These are phyloP conservation scores for Tiaroga cobitis DNA, from an alignment of 2,797 vertebrate species.

Conservation along the genomic window DNA sequence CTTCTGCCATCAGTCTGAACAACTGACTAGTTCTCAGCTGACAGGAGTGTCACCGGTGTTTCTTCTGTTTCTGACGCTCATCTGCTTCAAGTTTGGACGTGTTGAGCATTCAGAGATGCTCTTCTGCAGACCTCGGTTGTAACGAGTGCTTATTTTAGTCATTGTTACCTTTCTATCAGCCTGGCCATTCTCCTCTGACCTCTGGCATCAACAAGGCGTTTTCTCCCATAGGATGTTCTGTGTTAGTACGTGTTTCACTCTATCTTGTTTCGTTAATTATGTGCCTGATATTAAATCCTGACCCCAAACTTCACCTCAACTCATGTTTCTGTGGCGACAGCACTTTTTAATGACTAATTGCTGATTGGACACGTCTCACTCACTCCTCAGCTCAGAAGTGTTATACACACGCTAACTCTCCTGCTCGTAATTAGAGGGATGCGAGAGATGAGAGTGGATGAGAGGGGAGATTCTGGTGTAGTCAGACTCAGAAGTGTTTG, in stretches of 20 bases:
- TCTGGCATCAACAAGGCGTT: too few relatives aligned
- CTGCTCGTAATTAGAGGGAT: background rate
- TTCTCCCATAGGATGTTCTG: background rate
- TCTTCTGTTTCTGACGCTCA: background rate
- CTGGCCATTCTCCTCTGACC: background rate
- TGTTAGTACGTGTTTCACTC: background rate
- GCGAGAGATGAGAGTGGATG: background rate
- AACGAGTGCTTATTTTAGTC: background rate
- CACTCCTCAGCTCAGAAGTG: background rate
- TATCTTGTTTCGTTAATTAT: slow-evolving; percentile 18
- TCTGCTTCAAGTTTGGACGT: background rate
- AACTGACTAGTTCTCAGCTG: background rate
- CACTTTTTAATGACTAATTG: slow-evolving; percentile 66
- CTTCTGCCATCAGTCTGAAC: too few relatives aligned
- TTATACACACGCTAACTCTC: slow-evolving; percentile 22
- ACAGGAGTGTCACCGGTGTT: background rate
- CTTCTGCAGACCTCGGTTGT: background rate
- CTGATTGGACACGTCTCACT: slow-evolving; percentile 64
- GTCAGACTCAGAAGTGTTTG: background rate
- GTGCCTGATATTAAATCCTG: slow-evolving; percentile 19
- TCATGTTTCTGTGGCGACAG: slow-evolving; percentile 65
- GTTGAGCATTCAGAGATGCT: background rate
- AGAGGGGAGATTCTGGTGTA: background rate
- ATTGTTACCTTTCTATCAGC: background rate
- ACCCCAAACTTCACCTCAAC: slow-evolving; percentile 9